phyloP scores from a whole-genome alignment of 2,113 vertebrate genomes.

The Odocoileus hemionus region DNA sequence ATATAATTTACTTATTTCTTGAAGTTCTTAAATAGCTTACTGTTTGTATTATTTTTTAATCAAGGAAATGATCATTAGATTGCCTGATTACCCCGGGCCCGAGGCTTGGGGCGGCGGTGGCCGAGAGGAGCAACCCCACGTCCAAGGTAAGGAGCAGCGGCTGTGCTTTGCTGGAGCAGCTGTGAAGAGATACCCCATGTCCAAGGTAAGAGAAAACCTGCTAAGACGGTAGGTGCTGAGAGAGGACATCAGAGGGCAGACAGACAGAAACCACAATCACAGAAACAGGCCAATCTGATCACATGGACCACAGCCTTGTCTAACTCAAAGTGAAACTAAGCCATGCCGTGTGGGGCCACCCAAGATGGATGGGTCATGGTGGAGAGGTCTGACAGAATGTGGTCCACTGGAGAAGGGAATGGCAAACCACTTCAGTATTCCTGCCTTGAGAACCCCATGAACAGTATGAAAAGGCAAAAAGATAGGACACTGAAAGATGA shows the following conservation, averaged over 20 bases:
- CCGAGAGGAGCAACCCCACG: background rate
- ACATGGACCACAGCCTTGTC: background rate
- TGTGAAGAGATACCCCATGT: background rate
- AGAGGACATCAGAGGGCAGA: background rate
- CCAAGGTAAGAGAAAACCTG: background rate
- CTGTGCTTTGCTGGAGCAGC: background rate
- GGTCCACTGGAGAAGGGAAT: background rate
- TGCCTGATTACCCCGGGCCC: background rate
- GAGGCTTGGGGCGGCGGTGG: background rate
- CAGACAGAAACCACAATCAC: background rate
- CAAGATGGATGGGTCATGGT: background rate
- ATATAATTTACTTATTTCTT: background rate
- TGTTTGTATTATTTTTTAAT: background rate
- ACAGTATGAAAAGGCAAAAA: background rate
- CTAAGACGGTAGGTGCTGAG: background rate
- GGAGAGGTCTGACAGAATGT: background rate
- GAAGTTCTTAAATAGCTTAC: background rate
- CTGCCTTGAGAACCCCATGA: background rate
- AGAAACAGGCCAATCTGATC: background rate
- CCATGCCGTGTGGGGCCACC: background rate
- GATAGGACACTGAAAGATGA: background rate
- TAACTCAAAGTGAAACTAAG: background rate
- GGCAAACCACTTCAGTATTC: background rate
- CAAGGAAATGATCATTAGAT: background rate
- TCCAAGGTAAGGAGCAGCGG: accelerated